Conservation (phyloP, 2,888 invertebrate species). For the Drosophila mettleri region DNA sequence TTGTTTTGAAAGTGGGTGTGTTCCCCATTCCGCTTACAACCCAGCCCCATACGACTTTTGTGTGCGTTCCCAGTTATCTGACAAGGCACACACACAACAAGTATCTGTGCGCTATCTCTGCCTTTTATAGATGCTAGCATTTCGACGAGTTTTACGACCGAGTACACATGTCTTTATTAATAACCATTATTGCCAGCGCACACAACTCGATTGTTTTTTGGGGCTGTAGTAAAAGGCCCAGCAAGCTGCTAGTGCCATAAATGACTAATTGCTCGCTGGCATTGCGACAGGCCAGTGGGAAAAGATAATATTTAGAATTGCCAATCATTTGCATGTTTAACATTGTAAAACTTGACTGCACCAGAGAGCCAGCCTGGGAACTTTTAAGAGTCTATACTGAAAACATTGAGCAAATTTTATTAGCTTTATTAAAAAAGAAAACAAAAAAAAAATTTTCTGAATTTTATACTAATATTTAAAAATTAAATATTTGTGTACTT, state of each 20-base stretch:
- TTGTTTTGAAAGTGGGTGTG: conserved; percentile 72
- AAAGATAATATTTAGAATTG: conserved; percentile 49
- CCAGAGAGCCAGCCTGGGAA: conserved; percentile 20
- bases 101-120: conserved; percentile 50
- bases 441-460: neutral
- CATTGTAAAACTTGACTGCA: conserved; percentile 7
- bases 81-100: conserved; percentile 1
- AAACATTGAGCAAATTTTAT: neutral
- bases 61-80: conserved; percentile 50
- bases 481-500: neutral
- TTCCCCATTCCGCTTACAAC: conserved; percentile 50
- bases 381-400: neutral
- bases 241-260: conserved; percentile 52
- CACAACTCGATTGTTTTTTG: conserved; percentile 44
- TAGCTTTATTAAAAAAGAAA: no score
- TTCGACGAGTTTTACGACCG: conserved; percentile 61
- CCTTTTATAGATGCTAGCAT: conserved; percentile 63
- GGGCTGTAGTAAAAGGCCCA: conserved; percentile 7
- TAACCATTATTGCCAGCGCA: conserved; percentile 64
- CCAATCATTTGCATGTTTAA: conserved; percentile 31
- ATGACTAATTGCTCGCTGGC: conserved; percentile 47
- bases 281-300: conserved; percentile 40
- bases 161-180: conserved; percentile 75
- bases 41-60: conserved; percentile 46
- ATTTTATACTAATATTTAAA: neutral